phyloP scores from a whole-genome alignment of 2,797 vertebrate species.

The Atherinosoma microstoma region DNA sequence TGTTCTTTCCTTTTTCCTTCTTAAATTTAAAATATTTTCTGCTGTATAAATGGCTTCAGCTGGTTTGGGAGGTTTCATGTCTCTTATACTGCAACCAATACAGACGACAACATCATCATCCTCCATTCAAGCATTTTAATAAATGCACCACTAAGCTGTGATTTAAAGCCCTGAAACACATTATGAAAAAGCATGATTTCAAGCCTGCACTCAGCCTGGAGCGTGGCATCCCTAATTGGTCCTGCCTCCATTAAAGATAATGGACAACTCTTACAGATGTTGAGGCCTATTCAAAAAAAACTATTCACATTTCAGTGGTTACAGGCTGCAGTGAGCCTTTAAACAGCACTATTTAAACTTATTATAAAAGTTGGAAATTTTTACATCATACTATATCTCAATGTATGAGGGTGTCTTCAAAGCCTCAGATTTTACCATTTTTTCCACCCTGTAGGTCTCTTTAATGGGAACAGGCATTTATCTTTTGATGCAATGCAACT shows the following conservation, averaged over 20 bases:
- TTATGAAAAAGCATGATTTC: conserved; percentile 36
- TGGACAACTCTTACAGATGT: conserved; percentile 24
- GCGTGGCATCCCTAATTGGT: conserved; percentile 31
- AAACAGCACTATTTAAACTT: neutral
- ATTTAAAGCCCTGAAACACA: conserved; percentile 27
- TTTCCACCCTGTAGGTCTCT: neutral
- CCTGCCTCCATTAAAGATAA: conserved; percentile 44
- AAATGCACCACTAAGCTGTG: neutral
- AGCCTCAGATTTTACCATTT: neutral
- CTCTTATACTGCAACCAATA: neutral
- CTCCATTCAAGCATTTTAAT: conserved; percentile 14
- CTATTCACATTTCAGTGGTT: conserved; percentile 23
- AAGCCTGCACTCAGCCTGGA: conserved; percentile 43
- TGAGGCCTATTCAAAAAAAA: conserved; percentile 25
- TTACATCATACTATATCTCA: neutral
- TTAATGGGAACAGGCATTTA: neutral
- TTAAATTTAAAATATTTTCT: neutral
- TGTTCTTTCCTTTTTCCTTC: too few relatives aligned
- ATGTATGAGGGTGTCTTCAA: neutral
- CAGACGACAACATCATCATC: neutral
- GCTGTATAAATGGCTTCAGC: neutral
- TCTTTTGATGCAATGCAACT: neutral
- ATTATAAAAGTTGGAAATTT: conserved; percentile 5
- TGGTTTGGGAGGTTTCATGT: neutral
- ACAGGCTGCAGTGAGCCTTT: neutral